Percentiles rank a stretch among this genome's conserved stretches.
Evolutionary conservation across 2,888 invertebrate species (phyloP).

Genomic region (Prosopocoilus inquinatus): DNA sequence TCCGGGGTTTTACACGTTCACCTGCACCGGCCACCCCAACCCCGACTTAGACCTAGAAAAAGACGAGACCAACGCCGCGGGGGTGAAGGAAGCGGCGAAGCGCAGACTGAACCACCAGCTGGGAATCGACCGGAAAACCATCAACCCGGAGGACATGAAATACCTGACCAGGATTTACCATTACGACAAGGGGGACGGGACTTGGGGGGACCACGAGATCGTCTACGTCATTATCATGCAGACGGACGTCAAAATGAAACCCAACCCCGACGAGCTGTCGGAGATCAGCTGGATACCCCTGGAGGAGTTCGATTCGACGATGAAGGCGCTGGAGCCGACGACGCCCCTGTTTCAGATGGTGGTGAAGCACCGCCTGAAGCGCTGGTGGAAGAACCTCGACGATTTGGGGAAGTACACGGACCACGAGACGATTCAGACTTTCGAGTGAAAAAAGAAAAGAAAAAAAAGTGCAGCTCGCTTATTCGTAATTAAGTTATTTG

Average conservation of each 20-base stretch:
- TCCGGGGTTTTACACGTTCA: constrained; percentile 87
- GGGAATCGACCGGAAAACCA: constrained; percentile 74
- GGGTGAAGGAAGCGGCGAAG: constrained; percentile 79
- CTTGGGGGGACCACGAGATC: constrained; percentile 97
- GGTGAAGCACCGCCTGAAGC: constrained; percentile 70
- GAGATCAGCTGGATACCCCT: constrained; percentile 74
- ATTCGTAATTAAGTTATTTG: too few relatives aligned
- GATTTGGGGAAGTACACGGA: constrained; percentile 68
- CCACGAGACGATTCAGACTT: constrained; percentile 56
- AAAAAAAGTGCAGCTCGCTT: neutral
- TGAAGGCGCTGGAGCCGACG: constrained; percentile 65
- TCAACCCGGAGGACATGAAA: constrained; percentile 68
- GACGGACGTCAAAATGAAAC: constrained; percentile 70
- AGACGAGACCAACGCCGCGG: constrained; percentile 69
- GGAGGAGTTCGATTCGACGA: constrained; percentile 62
- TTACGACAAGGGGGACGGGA: constrained; percentile 71
- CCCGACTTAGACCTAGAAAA: constrained; percentile 69
- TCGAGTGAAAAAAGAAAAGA: constrained; percentile 26
- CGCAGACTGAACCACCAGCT: constrained; percentile 86
- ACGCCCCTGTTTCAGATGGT: constrained; percentile 96
- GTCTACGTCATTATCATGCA: constrained; percentile 91
- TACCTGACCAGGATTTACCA: constrained; percentile 91
- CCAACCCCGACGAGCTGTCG: constrained; percentile 89
- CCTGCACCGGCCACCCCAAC: constrained; percentile 97
- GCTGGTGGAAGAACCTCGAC: constrained; percentile 92